A percentile compares a stretch with the other conserved stretches of the same genome.
phyloP scores from a whole-genome alignment of 2,113 vertebrate genomes.

The Chelonoidis abingdonii region DNA sequence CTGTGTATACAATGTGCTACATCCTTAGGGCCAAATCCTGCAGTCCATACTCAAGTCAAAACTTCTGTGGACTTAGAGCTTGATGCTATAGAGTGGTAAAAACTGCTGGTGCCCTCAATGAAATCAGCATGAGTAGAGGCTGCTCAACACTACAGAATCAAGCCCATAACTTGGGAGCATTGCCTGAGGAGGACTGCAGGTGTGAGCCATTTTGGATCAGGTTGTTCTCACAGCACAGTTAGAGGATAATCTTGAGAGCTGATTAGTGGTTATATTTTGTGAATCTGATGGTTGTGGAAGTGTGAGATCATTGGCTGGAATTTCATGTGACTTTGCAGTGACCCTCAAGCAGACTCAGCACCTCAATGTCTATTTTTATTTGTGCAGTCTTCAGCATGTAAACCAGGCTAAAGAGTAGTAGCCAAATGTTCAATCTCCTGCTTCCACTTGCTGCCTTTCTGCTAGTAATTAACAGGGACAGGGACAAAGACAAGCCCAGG shows the following conservation, averaged over 20 bases:
- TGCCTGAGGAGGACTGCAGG: neutral
- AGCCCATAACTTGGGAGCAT: neutral
- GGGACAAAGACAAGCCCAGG: neutral
- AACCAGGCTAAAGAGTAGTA: neutral
- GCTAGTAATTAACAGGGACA: neutral
- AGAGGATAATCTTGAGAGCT: neutral
- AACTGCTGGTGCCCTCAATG: neutral
- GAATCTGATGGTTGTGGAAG: constrained; percentile 4
- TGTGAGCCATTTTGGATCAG: neutral
- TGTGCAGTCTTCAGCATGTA: neutral
- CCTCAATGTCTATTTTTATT: neutral
- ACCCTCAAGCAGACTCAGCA: constrained; percentile 15
- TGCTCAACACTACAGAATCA: neutral
- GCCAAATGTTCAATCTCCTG: constrained; percentile 4
- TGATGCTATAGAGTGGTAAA: neutral
- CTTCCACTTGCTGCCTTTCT: neutral
- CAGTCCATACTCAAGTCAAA: neutral
- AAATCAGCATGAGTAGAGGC: neutral
- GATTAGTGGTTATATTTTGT: constrained; percentile 3
- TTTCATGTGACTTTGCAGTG: neutral
- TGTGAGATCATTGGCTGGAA: neutral
- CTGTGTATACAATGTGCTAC: neutral
- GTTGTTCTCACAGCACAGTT: too few species aligned
- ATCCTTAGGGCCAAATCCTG: neutral
- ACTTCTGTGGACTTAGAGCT: neutral